phyloP scores from a whole-genome alignment of 2,113 vertebrate species.

The Myrmecobius fasciatus region DNA sequence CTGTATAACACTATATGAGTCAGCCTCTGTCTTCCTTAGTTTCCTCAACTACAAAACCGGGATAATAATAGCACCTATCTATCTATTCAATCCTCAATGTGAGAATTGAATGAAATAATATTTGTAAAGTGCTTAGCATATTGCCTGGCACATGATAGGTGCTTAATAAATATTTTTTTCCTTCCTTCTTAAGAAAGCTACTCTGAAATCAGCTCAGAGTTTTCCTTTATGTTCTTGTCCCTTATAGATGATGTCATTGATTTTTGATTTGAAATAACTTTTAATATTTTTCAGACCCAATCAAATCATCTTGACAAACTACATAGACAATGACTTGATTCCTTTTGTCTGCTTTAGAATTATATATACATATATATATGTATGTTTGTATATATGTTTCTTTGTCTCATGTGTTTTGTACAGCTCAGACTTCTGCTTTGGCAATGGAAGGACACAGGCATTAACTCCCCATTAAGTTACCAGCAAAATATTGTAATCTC shows the following conservation, averaged over 20 bases:
- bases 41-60: background rate
- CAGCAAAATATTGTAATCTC: background rate
- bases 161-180: background rate
- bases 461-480: constrained; percentile 42
- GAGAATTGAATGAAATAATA: too few relatives aligned
- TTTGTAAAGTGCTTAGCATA: background rate
- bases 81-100: too few relatives aligned
- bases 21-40: background rate
- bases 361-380: background rate
- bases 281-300: constrained; percentile 33
- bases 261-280: constrained; percentile 29
- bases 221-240: background rate
- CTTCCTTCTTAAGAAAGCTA: background rate
- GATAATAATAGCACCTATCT: background rate
- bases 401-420: constrained; percentile 23
- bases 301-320: constrained; percentile 37
- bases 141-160: background rate
- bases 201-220: background rate
- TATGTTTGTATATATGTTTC: background rate
- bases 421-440: constrained; percentile 46
- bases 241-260: background rate
- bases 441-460: constrained; percentile 23
- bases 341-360: constrained; percentile 19
- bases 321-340: constrained; percentile 6
- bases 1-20: background rate